Evolutionary conservation across 2,113 vertebrate species (phyloP), one percentile per base, ranked within the genome.

Genomic region (Phrynosoma blainvillii): DNA sequence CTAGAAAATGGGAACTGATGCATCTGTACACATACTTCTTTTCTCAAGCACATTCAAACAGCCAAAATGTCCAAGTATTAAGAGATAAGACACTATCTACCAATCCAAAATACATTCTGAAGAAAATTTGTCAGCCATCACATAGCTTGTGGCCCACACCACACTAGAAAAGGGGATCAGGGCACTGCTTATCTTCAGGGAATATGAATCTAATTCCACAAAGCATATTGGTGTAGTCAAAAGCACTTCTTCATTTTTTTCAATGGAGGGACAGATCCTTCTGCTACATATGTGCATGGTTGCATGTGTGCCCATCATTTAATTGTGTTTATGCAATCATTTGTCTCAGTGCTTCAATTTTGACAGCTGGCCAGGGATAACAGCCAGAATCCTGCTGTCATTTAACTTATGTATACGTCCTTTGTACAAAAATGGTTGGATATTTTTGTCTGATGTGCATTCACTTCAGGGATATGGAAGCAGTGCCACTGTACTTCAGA

Each of bases 101-200:
- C 80, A 85, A 40, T 40, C 47, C 54, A 1, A 0, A 0, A 59
- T 40, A 12, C 13, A 30, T 75, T 36, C 20, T 27, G n/a, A 0
- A 0, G 78, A 65, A 7, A 18, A 42, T 89, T 30, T 78, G 25
- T 90, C 68, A 36, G 20, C 47, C 89, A 79, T 9, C 3, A 5
- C 1, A 3, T 0, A 0, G 12, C 73, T 0, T 0, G 0, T 89
- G 83, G 13, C 80, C 59, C 42, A 40, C 10, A n/a, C 79, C 70
- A 70, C 40, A 82, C 56, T 36, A 79, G 59, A 30, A 79, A 75
- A 82, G 47, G 47, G 47, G 47, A 47, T 47, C 5, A 42, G 23
- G 74, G 27, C 52, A 12, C 54, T 30, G 36, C 74, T 87, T 71
- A 32, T 85, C 32, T 78, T 82, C 87, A 10, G n/a, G 2, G 13